Evolutionary conservation across 2,113 vertebrate genomes (phyloP).

Genomic region (Bubo bubo): DNA sequence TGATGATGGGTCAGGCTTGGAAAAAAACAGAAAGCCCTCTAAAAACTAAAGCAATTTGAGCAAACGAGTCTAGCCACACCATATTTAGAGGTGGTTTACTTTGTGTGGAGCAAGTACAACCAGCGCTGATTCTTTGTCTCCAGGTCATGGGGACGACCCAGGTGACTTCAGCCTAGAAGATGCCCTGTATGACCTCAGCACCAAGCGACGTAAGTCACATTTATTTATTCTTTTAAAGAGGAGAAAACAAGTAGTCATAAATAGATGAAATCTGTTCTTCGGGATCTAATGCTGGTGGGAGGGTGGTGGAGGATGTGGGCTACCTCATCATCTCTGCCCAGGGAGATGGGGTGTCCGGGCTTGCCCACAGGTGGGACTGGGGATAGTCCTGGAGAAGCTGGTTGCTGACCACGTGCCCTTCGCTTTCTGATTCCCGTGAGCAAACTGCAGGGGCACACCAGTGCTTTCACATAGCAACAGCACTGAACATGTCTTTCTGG

Average conservation of each 20-base stretch:
- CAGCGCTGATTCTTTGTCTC: slow-evolving; percentile 16
- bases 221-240: neutral
- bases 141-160: slow-evolving; percentile 60
- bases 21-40: neutral
- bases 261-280: neutral
- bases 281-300: neutral
- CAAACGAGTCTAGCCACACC: neutral
- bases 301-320: neutral
- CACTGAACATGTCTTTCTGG: neutral
- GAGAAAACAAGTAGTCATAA: neutral
- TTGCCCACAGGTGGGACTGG: neutral
- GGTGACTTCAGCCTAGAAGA: slow-evolving; percentile 48
- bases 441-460: neutral
- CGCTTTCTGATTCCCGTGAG: neutral
- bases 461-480: neutral
- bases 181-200: slow-evolving; percentile 30
- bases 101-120: neutral
- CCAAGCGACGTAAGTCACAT: slow-evolving; percentile 72
- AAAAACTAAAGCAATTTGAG: slow-evolving; percentile 22
- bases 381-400: neutral
- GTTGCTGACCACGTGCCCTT: neutral
- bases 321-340: neutral
- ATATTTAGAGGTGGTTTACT: neutral
- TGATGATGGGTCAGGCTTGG: neutral
- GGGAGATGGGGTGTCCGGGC: neutral